Conservation (phyloP, 30 jellyfish, hydroid and myxozoan genomes). For the Pelagia noctiluca region DNA sequence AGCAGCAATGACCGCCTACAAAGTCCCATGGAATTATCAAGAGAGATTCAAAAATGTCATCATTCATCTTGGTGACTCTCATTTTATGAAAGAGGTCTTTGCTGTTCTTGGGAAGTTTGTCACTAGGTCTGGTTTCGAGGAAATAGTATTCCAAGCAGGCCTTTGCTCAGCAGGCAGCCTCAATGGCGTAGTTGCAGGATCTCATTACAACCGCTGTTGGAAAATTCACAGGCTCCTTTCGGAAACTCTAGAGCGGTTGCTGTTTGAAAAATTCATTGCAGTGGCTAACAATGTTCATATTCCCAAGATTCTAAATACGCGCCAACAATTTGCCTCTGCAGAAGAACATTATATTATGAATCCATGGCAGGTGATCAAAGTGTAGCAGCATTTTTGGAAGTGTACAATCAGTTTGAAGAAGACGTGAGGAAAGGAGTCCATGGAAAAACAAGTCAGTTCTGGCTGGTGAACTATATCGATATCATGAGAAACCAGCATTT, state of each 20-base stretch:
- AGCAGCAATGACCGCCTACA: background rate
- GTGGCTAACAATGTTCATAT: conserved; percentile 10
- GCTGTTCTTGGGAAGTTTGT: background rate
- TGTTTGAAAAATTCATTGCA: conserved; percentile 33
- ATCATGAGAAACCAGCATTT: conserved; percentile 40
- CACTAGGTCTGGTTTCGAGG: background rate
- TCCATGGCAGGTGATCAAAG: conserved; percentile 20
- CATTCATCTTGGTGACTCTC: background rate
- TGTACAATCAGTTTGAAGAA: conserved; percentile 34
- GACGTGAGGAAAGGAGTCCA: conserved; percentile 30
- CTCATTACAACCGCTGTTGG: background rate
- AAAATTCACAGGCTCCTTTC: conserved; percentile 32
- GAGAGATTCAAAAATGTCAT: background rate
- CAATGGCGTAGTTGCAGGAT: background rate
- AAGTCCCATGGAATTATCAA: background rate
- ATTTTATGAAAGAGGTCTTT: background rate
- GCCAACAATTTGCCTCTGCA: conserved; percentile 34
- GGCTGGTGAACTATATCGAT: conserved; percentile 53
- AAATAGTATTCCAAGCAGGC: background rate
- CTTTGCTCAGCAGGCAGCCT: background rate
- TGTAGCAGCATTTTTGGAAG: conserved; percentile 23
- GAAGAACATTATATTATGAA: conserved; percentile 36
- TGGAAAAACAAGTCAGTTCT: conserved; percentile 58
- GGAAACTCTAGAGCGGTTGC: conserved; percentile 51
- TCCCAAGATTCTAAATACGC: conserved; percentile 11